phyloP scores from a whole-genome alignment of 2,888 invertebrate species.

The Antheraea yamamai region DNA sequence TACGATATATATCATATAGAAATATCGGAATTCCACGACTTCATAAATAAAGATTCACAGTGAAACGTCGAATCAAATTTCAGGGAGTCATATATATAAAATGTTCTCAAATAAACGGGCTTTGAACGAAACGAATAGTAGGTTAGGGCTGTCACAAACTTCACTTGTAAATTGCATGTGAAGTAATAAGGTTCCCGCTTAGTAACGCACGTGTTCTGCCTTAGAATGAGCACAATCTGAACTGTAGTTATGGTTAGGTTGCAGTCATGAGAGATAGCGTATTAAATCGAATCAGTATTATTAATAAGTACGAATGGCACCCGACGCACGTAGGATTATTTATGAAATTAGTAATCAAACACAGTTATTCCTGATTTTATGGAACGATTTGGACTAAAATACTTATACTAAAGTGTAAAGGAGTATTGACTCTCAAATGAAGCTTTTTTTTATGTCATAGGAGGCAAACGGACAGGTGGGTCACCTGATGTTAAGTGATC shows the following conservation, averaged over 20 bases:
- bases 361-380: too few relatives aligned
- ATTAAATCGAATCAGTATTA: background rate
- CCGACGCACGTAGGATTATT: background rate
- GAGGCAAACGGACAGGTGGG: too few relatives aligned
- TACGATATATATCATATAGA: background rate
- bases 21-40: background rate
- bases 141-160: slow-evolving; percentile 45
- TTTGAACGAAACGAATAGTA: slow-evolving; percentile 29
- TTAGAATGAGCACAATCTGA: slow-evolving; percentile 45
- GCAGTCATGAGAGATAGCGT: slow-evolving; percentile 22
- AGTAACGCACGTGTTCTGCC: slow-evolving; percentile 55
- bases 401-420: too few relatives aligned
- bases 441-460: too few relatives aligned
- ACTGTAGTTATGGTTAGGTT: slow-evolving; percentile 13
- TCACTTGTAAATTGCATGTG: slow-evolving; percentile 57
- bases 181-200: slow-evolving; percentile 61
- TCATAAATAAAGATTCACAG: slow-evolving; percentile 8
- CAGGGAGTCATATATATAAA: slow-evolving; percentile 3
- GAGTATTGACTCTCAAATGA: too few relatives aligned
- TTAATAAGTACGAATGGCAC: too few relatives aligned
- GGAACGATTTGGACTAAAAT: too few relatives aligned
- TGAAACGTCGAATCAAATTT: slow-evolving; percentile 7
- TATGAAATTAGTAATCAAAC: too few relatives aligned
- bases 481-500: too few relatives aligned
- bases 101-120: slow-evolving; percentile 6